Base-by-base conservation (phyloP, 64 coral and sea anemone species). In the Astreopora myriophthalma region DNA sequence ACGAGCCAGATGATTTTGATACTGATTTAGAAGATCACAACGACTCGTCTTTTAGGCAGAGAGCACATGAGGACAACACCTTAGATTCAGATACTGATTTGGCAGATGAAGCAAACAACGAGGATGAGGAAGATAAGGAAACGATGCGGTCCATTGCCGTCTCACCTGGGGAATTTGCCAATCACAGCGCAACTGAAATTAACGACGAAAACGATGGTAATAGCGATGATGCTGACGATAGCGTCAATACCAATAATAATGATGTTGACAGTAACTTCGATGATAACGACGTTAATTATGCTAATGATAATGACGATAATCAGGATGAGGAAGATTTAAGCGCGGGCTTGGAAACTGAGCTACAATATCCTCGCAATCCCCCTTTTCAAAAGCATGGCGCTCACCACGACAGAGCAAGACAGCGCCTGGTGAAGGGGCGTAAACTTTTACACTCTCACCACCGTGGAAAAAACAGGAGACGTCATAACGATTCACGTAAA, bases 81-180 rank as follows among this genome's bases (percentile, higher is more conserved):
- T 70, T 12, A 33, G 1, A 33, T 31, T 34, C 67, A 70, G n/a
- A 34, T 63, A n/a, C 19, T 34, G 57, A 83, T 83, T 37, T 34
- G 34, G 30, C 23, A 8, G 33, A 83, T 10, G 33, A 65, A 23
- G 29, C 60, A 19, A 22, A 65, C 34, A 22, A 30, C 10, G 79
- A 83, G 79, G 25, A 83, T 1, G 79, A 65, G 79, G 58, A 83
- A 11, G 33, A 39, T 34, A 34, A 83, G 32, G 79, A 65, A 34
- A 64, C 11, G 32, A 61, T 64, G 52, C 79, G 38, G 10, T 83
- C 57, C n/a, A 37, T 16, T 83, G 79, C 34, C 33, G 79, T 32
- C 79, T 83, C 79, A 25, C 33, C 30, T 0, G n/a, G 34, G 23
- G 55, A 83, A 23, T 37, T 83, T n/a, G 22, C 19, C 4, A n/a